Conservation (phyloP, 2,113 vertebrate genomes). For the Plotosus lineatus region DNA sequence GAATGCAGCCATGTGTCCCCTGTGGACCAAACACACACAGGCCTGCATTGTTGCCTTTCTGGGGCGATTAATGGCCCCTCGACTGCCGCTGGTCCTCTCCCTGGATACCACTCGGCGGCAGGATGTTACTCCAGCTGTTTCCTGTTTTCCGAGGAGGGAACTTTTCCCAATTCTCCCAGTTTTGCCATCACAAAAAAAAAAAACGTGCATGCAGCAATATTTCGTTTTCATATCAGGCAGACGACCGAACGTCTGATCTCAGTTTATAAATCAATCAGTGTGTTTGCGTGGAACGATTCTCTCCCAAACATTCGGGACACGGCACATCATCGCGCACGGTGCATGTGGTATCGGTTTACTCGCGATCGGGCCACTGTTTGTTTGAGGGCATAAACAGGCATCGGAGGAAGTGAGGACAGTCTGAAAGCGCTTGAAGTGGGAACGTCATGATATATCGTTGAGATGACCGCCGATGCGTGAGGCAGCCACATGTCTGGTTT, state of each 20-base stretch:
- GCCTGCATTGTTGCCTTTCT: slow-evolving; percentile 57
- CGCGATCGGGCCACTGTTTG: not conserved
- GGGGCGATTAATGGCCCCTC: slow-evolving; percentile 47
- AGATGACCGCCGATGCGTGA: not conserved
- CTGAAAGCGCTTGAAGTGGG: not conserved
- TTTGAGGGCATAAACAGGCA: not conserved
- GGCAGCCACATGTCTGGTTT: not conserved
- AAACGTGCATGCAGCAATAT: not conserved
- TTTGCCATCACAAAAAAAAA: slow-evolving; percentile 23
- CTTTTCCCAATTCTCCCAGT: slow-evolving; percentile 42
- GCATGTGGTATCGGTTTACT: not conserved
- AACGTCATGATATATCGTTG: not conserved
- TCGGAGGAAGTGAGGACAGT: not conserved
- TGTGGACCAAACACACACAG: slow-evolving; percentile 54
- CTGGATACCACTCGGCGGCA: slow-evolving; percentile 47
- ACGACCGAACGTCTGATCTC: not conserved
- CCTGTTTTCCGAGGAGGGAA: slow-evolving; percentile 64
- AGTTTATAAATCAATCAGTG: not conserved
- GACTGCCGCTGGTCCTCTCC: slow-evolving; percentile 41
- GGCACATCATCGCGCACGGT: not conserved
- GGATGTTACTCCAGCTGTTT: slow-evolving; percentile 78
- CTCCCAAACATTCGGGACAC: not conserved
- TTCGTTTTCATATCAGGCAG: not conserved
- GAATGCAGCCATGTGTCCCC: slow-evolving; percentile 48
- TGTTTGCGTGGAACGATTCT: not conserved